Evolutionary conservation across 2,797 vertebrate genomes (phyloP), one percentile per base, ranked within the genome.

Genomic region (Miichthys miiuy): DNA sequence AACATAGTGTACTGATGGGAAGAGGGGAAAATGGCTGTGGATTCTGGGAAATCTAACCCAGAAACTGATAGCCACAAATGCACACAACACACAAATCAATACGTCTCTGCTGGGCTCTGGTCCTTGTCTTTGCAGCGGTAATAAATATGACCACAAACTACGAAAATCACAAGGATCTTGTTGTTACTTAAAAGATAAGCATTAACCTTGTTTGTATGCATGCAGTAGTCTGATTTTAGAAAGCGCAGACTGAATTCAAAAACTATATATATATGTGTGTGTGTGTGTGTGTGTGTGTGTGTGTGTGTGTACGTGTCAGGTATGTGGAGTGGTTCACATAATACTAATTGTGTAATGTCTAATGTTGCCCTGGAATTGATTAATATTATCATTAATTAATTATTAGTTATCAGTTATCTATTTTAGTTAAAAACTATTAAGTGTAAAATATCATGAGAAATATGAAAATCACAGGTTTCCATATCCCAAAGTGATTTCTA

Each of bases 1-100:
- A 68, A 62, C 1, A 30, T 10, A 66, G 30, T 66, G 78, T 74
- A 75, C 52, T 88, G 79, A 86, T 84, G 72, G 85, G 88, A 84
- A 91, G 51, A 8, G 20, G 75, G 60, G 23, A 74, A 86, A 84
- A 82, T 58, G 81, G 77, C 70, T 34, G 14, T 17, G 65, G 65
- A 80, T 94, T 93, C 90, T 89, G 91, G 92, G 89, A 94, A 94
- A 91, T 85, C 81, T 84, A 72, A 75, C 87, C 69, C 80, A 85
- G 88, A 92, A 92, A 89, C 83, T 87, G 90, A 93, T 91, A 90
- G 83, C 90, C 80, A 63, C 70, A 88, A 81, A 88, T 77, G 68
- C 78, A 88, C 87, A 87, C 57, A 83, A 61, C 72, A 84, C 75
- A 74, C 79, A 82, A 88, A 94, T 93, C 93, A 88, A 94, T 94